phyloP scores from a whole-genome alignment of 2,797 vertebrate genomes.

The Onychomys leucogaster region DNA sequence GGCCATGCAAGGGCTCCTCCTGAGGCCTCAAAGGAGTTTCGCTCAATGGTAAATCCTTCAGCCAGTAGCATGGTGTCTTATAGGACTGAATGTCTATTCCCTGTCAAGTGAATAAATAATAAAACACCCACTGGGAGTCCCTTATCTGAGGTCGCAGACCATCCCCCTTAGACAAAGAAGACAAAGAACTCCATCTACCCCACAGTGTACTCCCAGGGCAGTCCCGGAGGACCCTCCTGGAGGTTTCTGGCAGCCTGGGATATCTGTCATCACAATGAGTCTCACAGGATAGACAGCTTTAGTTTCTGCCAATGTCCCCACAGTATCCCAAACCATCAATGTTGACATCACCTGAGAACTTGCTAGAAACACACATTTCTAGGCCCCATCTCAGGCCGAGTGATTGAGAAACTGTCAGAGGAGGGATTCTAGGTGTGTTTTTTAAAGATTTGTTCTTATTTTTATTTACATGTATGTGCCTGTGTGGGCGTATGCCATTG shows the following conservation, averaged over 20 bases:
- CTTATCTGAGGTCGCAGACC: neutral
- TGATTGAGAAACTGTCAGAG: neutral
- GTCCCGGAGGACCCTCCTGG: neutral
- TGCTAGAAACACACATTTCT: neutral
- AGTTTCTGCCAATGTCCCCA: neutral
- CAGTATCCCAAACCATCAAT: neutral
- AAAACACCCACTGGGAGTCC: slow-evolving; percentile 57
- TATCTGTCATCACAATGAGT: neutral
- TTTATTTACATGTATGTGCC: neutral
- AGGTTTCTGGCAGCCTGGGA: neutral
- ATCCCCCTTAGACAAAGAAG: neutral
- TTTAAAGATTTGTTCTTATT: neutral
- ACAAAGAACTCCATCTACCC: neutral
- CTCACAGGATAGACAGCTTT: neutral
- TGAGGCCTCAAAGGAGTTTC: slow-evolving; percentile 14
- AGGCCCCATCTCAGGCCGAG: neutral
- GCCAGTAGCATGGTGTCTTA: slow-evolving; percentile 61
- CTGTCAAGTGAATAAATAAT: slow-evolving; percentile 83
- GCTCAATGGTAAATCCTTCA: slow-evolving; percentile 22
- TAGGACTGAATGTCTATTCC: slow-evolving; percentile 71
- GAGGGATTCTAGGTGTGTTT: neutral
- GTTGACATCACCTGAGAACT: neutral
- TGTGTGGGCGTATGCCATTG: neutral
- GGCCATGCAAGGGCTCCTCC: neutral
- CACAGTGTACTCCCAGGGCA: neutral